These are phyloP conservation scores for Gandaritis pyraliata DNA, from an alignment of 2,888 invertebrate species.

Conservation along the genomic window DNA sequence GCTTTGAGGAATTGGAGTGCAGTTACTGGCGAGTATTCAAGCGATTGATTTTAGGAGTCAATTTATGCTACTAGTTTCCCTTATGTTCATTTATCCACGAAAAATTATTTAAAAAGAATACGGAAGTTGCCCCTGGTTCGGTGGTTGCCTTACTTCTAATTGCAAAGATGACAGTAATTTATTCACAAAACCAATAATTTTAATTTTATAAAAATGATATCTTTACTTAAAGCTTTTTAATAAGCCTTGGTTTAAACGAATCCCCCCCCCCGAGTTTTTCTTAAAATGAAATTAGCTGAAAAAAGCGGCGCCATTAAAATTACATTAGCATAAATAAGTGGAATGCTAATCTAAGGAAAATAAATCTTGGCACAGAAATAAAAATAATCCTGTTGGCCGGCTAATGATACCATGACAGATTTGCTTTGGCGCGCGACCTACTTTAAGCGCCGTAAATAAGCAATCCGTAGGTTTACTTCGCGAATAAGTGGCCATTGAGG, in stretches of 20 bases:
- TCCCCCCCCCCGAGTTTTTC: constrained; percentile 70
- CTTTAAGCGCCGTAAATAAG: constrained; percentile 23
- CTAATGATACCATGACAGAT: constrained; percentile 71
- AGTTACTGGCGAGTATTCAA: not conserved
- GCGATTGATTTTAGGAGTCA: not conserved
- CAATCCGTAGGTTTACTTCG: constrained; percentile 18
- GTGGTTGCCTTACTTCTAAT: not conserved
- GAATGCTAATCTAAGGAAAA: constrained; percentile 82
- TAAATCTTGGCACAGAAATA: constrained; percentile 79
- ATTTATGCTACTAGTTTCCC: not conserved
- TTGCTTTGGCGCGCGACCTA: constrained; percentile 36
- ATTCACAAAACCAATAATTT: constrained; percentile 62
- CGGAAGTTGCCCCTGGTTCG: no score
- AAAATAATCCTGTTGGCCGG: constrained; percentile 73
- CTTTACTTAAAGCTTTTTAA: constrained; percentile 71
- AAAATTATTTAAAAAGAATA: not conserved
- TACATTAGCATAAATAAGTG: constrained; percentile 84
- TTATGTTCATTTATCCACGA: no score
- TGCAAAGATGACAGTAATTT: not conserved
- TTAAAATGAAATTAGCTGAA: constrained; percentile 82
- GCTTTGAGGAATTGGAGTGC: constrained; percentile 21
- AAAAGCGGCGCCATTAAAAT: constrained; percentile 82
- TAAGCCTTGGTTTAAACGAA: constrained; percentile 77
- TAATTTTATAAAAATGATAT: constrained; percentile 69
- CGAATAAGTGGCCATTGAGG: constrained; percentile 19